Percentiles rank a stretch among this genome's conserved stretches.
Conservation (phyloP, 2,113 vertebrate genomes). For the Lepus americanus region DNA sequence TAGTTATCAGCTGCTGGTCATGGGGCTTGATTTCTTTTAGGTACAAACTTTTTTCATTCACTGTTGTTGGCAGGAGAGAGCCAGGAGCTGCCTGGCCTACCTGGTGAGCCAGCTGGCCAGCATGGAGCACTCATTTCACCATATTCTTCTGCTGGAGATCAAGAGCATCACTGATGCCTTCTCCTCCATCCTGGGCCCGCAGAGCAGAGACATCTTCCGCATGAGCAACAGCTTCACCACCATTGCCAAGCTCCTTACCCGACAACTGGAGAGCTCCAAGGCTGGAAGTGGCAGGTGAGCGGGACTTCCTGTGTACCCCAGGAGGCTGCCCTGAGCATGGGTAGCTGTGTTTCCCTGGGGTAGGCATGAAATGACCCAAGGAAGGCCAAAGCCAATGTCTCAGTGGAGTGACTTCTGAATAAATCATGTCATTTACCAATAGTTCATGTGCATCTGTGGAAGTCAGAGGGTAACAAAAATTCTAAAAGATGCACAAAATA, state of each 20-base stretch:
- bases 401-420: neutral
- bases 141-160: constrained; percentile 94
- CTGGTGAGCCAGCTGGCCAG: constrained; percentile 94
- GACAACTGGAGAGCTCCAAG: constrained; percentile 87
- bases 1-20: neutral
- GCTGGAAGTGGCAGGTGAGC: constrained; percentile 87
- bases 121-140: constrained; percentile 95
- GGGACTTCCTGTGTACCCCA: neutral
- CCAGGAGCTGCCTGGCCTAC: constrained; percentile 91
- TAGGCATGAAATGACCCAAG: neutral
- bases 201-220: constrained; percentile 94
- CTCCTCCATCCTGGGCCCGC: constrained; percentile 89
- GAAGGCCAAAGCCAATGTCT: neutral
- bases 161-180: constrained; percentile 92
- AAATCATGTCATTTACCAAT: neutral
- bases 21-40: neutral
- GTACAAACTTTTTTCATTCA: neutral
- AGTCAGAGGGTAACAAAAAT: neutral
- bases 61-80: constrained; percentile 87
- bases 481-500: neutral
- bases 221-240: constrained; percentile 97
- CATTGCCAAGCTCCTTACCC: constrained; percentile 91
- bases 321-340: neutral
- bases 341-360: neutral
- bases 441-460: constrained; percentile 13